phyloP scores from a whole-genome alignment of 2,797 vertebrate species.

The Enteromius anoplus region DNA sequence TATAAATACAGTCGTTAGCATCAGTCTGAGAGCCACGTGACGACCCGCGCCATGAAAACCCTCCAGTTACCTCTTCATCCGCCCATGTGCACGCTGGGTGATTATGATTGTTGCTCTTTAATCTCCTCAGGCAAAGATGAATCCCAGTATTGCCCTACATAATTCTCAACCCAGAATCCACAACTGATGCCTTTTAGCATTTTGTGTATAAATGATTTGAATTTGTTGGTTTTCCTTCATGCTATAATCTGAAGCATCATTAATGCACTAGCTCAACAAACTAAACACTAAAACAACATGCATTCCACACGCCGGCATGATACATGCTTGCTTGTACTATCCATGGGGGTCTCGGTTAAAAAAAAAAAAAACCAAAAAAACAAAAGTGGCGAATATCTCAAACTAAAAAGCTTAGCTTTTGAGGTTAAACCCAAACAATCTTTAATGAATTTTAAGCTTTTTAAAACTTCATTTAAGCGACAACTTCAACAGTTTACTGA shows the following conservation, averaged over 20 bases:
- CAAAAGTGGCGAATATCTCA: neutral
- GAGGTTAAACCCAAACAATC: neutral
- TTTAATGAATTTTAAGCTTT: neutral
- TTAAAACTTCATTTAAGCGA: neutral
- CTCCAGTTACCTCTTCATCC: constrained; percentile 35
- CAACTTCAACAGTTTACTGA: neutral
- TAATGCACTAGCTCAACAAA: neutral
- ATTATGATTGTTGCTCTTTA: constrained; percentile 43
- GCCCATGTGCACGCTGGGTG: neutral
- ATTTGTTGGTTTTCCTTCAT: neutral
- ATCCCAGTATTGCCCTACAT: constrained; percentile 43
- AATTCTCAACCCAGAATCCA: constrained; percentile 37
- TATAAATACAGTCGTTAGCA: neutral
- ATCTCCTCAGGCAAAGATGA: constrained; percentile 44
- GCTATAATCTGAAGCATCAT: neutral
- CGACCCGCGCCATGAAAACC: neutral
- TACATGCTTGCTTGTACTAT: neutral
- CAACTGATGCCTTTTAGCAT: constrained; percentile 8
- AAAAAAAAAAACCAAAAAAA: neutral
- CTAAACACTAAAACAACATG: neutral
- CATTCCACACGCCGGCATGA: neutral
- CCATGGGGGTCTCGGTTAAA: no score
- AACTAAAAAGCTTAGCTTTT: neutral
- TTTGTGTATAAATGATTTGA: neutral
- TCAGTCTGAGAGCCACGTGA: neutral